phyloP scores from a whole-genome alignment of 2,888 invertebrate species.

The Thereva unica region DNA sequence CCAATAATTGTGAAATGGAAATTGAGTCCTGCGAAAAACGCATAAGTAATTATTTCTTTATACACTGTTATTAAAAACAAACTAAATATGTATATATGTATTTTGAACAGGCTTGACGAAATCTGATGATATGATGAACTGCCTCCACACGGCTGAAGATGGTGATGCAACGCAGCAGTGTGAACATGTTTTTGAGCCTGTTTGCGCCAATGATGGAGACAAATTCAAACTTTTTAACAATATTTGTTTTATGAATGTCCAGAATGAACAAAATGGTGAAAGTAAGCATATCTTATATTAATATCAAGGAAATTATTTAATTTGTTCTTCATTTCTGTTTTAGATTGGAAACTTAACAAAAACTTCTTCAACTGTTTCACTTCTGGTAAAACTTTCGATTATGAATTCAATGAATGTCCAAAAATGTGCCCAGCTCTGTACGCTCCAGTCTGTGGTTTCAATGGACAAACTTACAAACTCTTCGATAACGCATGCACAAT shows the following conservation, averaged over 20 bases:
- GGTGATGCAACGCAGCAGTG: no score
- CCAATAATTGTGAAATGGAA: not conserved
- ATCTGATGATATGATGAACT: no score
- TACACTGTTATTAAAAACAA: no score
- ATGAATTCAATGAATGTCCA: conserved; percentile 1
- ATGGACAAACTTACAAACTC: conserved; percentile 5
- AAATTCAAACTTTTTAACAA: not conserved
- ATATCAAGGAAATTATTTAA: no score
- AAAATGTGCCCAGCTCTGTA: conserved; percentile 12
- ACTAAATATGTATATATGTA: no score
- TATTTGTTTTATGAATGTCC: not conserved
- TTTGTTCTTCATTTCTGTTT: no score
- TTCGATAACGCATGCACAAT: conserved; percentile 19
- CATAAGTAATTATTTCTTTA: not conserved
- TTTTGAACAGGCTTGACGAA: no score
- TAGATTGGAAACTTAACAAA: no score
- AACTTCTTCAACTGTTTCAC: no score
- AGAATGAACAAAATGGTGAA: not conserved
- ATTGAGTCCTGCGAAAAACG: not conserved
- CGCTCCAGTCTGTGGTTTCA: conserved; percentile 23
- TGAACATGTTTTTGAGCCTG: not conserved
- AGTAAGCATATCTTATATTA: no score
- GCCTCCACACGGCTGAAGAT: no score
- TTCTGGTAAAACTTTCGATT: no score
- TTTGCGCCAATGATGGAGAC: not conserved